Percentiles rank a stretch among this genome's conserved stretches.
Evolutionary conservation across 2,113 vertebrate genomes (phyloP).

Genomic region (Gasterosteus nipponicus): DNA sequence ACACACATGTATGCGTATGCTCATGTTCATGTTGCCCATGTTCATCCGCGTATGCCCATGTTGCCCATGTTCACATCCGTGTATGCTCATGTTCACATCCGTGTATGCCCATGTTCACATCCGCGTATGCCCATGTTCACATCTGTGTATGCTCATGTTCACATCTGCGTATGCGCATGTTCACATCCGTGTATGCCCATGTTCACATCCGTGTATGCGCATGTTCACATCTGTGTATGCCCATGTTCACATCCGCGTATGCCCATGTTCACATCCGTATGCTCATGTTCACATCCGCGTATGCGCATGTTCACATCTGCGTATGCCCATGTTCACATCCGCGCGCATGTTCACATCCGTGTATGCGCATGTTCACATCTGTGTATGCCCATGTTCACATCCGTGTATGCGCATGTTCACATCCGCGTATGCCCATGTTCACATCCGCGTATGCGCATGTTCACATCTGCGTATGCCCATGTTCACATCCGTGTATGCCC

Average conservation of each 20-base stretch:
- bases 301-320: background rate
- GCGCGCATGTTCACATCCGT: background rate
- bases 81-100: background rate
- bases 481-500: background rate
- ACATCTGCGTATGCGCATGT: background rate
- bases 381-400: no score
- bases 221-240: background rate
- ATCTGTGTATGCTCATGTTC: background rate
- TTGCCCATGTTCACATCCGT: background rate
- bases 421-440: background rate
- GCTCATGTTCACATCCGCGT: background rate
- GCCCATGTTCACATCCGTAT: background rate
- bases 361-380: background rate
- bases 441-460: no score
- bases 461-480: background rate
- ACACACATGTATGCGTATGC: background rate
- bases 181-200: background rate
- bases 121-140: background rate
- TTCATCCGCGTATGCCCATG: background rate
- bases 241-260: background rate
- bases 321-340: no score
- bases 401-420: background rate
- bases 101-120: no score
- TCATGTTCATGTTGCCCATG: background rate
- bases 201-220: background rate